Base-by-base conservation (phyloP, 2,113 vertebrate species). In the Menidia beryllina region DNA sequence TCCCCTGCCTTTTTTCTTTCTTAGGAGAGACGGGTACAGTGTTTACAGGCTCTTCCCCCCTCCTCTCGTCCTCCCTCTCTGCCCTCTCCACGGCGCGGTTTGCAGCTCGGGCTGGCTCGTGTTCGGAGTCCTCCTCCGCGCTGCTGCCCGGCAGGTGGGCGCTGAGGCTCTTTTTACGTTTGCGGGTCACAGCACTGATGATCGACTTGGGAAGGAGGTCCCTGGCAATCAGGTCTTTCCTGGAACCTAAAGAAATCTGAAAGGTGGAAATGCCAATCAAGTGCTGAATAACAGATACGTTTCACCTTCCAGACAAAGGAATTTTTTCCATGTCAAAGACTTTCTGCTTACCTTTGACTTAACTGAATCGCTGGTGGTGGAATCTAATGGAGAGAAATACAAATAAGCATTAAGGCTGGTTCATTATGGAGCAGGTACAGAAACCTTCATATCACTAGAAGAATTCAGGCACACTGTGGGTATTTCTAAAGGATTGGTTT, bases 121-220 rank as follows among this genome's bases (percentile, higher is more conserved):
- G 95, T 83, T 96, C 96, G 0, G 90, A 94, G 66, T 97, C 95
- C 3, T 97, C 96, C 0, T 97, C 97, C 2, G 93, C 94, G 90
- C 95, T 96, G 93, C 95, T 96, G 82, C 92, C 95, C 9, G 91
- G 57, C 9, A 90, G 85, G 34, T 92, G 91, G 38, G 91, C 75
- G 77, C 93, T 94, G 23, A 92, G 93, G 85, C 93, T 85, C 93
- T 96, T 98, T 85, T 94, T 97, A 81, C 95, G 94, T 93, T 97
- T 98, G 83, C 94, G 94, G 90, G 94, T 94, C 58, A 96, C 93
- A 0, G 95, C 96, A 41, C 95, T 96, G 80, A 92, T 83, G 80
- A 97, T 94, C 82, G 96, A 96, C 90, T 94, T 93, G 85, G 95
- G 84, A 75, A 96, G 94, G 90, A 96, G 94, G 85, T 97, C 96